Evolutionary conservation across 2,888 invertebrate genomes (phyloP).

Genomic region (Cephus pulcher): DNA sequence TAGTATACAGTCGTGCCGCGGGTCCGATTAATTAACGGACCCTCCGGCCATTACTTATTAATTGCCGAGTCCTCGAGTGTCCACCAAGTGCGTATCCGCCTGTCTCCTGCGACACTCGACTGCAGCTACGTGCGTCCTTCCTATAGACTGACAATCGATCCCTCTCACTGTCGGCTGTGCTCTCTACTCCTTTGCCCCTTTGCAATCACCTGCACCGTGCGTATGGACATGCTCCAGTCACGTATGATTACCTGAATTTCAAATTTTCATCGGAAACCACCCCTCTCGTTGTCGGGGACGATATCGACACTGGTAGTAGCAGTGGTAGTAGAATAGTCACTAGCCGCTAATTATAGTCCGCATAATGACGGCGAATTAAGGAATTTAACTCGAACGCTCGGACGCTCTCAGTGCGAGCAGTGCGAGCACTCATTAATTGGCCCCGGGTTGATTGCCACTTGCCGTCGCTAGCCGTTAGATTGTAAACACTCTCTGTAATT

Average conservation of each 20-base stretch:
- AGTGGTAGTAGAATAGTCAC: background rate
- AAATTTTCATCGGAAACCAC: background rate
- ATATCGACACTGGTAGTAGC: background rate
- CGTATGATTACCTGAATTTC: background rate
- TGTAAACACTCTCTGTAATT: slow-evolving; percentile 38
- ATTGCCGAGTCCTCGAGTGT: slow-evolving; percentile 36
- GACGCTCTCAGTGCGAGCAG: background rate
- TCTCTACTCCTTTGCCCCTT: background rate
- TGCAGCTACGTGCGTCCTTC: slow-evolving; percentile 1
- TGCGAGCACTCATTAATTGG: slow-evolving; percentile 51
- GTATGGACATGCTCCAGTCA: background rate
- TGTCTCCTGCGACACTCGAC: slow-evolving; percentile 47
- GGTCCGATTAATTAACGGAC: slow-evolving; percentile 59
- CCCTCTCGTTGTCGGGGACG: background rate
- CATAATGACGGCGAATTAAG: slow-evolving; percentile 22
- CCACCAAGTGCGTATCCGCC: slow-evolving; percentile 50
- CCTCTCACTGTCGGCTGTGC: background rate
- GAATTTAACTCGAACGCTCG: slow-evolving; percentile 13
- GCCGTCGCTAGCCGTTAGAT: slow-evolving; percentile 32
- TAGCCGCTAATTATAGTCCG: slow-evolving; percentile 14
- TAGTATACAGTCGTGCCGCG: slow-evolving; percentile 47
- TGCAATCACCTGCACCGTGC: background rate
- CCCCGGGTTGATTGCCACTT: slow-evolving; percentile 50
- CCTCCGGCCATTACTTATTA: slow-evolving; percentile 61
- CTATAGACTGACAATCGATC: background rate